Base-by-base conservation (phyloP, 2,113 vertebrate species). In the Chrysemys picta region DNA sequence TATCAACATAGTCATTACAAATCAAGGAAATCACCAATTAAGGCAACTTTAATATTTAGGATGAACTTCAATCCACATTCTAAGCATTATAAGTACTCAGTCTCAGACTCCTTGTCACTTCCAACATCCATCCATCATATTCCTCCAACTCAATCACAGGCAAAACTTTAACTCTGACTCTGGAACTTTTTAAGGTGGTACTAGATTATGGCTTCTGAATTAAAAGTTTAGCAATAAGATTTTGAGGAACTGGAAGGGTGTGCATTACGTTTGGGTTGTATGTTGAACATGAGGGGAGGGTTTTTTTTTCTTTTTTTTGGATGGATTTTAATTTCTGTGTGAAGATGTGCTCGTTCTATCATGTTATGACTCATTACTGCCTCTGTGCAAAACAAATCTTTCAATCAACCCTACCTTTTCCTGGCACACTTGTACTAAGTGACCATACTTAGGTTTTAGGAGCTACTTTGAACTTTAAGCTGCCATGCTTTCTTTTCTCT, bases 11-110 rank as follows among this genome's bases (percentile, higher is more conserved):
- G 69, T 93, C 80, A 69, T 22, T 93, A 38, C 62, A 80, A 97
- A 91, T n/a, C 35, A 53, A 91, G 80, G 14, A 53, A 88, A 65
- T 47, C 31, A 4, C 50, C 62, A 62, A 9, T 82, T 89, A 85
- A 87, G 84, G 52, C 81, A 91, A 54, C 65, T 27, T 14, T 90
- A 19, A 9, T 78, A 75, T 29, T 96, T 96, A 90, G 80, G 79
- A 91, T 87, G 52, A 84, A 3, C 94, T n/a, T 84, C 5, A 3
- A 4, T 83, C 89, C 31, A 3, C 49, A 87, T 94, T 53, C 88
- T 86, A 84, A 93, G 81, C 19, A 31, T 62, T 47, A 3, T 86
- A 94, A 93, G 54, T 78, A 22, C 35, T 45, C 2, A 7, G 13
- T 42, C 82, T 81, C 80, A 96, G 45, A 35, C 31, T 42, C 42